Conservation (phyloP, 1,140 invertebrate species). For the Physella acuta region DNA sequence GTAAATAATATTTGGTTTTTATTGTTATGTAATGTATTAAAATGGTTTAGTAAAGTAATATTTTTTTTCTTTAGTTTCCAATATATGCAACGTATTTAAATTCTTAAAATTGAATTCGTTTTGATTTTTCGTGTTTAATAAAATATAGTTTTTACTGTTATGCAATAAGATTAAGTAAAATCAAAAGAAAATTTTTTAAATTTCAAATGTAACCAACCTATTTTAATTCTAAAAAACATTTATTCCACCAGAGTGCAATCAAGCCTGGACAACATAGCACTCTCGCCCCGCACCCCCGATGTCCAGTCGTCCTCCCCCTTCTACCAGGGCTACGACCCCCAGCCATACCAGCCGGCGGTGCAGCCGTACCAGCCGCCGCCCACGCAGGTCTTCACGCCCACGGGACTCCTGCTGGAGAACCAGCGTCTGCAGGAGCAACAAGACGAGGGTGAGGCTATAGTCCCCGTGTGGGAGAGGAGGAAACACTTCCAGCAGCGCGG, state of each 20-base stretch:
- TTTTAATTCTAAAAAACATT: too few species aligned
- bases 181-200: too few species aligned
- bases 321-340: conserved; percentile 18
- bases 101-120: too few species aligned
- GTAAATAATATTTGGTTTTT: too few species aligned
- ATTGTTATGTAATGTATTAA: too few species aligned
- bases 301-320: conserved; percentile 14
- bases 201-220: too few species aligned
- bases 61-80: too few species aligned
- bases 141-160: too few species aligned
- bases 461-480: conserved; percentile 46
- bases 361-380: conserved; percentile 20
- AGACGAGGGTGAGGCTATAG: conserved; percentile 28
- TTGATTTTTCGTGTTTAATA: too few species aligned
- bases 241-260: conserved; percentile 26
- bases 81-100: too few species aligned
- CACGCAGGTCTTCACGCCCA: conserved; percentile 27
- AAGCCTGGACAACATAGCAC: conserved; percentile 31
- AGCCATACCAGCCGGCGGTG: conserved; percentile 11
- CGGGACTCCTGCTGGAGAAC: conserved; percentile 24
- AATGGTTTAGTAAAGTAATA: too few species aligned
- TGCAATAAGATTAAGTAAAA: too few species aligned
- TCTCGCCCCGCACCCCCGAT: conserved; percentile 31
- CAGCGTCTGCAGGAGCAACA: conserved; percentile 28
- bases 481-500: conserved; percentile 45